phyloP scores from a whole-genome alignment of 2,888 invertebrate species.

The Drosophila neonasuta region DNA sequence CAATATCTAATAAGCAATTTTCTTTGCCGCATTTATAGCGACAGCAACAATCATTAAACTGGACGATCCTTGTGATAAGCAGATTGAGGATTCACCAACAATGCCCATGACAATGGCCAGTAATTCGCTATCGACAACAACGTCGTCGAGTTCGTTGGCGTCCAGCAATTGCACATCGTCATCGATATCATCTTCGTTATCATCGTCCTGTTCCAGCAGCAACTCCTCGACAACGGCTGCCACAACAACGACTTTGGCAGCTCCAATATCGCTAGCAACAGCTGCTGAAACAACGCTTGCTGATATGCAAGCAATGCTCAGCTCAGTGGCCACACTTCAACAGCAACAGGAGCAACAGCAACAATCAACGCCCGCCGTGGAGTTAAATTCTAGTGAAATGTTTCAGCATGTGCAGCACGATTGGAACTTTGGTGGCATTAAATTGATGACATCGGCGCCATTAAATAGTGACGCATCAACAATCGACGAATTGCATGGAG shows the following conservation, averaged over 20 bases:
- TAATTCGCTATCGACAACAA: conserved; percentile 59
- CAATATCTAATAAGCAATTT: conserved; percentile 1
- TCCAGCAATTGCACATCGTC: conserved; percentile 71
- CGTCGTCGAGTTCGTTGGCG: conserved; percentile 57
- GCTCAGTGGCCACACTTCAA: conserved; percentile 65
- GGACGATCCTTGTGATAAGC: conserved; percentile 72
- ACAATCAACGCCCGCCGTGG: conserved; percentile 41
- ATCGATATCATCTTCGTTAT: conserved; percentile 66
- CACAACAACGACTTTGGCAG: conserved; percentile 44
- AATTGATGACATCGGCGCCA: conserved; percentile 53
- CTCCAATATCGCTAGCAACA: conserved; percentile 40
- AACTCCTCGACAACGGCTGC: conserved; percentile 58
- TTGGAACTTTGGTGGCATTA: conserved; percentile 81
- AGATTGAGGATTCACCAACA: conserved; percentile 58
- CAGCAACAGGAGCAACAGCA: conserved; percentile 57
- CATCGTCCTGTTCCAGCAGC: conserved; percentile 68
- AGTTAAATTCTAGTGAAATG: conserved; percentile 73
- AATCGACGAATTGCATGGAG: conserved; percentile 40
- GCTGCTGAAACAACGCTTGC: conserved; percentile 50
- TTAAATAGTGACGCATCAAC: conserved; percentile 25
- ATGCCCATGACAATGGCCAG: conserved; percentile 51
- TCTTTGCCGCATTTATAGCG: conserved; percentile 26
- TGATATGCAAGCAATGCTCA: conserved; percentile 68
- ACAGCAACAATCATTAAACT: conserved; percentile 50
- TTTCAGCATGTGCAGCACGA: conserved; percentile 81